Percentiles rank a stretch among this genome's conserved stretches.
These are phyloP conservation scores for Ennomos quercinarius DNA, from an alignment of 2,888 invertebrate genomes.

Conservation along the genomic window DNA sequence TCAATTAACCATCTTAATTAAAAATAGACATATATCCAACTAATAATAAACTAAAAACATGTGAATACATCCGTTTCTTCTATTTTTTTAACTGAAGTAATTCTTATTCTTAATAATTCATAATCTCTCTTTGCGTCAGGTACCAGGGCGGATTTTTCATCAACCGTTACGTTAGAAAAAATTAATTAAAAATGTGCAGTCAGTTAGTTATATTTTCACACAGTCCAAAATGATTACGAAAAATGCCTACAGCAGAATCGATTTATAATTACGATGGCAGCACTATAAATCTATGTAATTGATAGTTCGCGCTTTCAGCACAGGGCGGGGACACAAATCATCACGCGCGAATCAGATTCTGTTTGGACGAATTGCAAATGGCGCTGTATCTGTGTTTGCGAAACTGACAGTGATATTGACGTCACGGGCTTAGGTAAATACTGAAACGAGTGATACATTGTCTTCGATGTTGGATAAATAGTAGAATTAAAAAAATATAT, in stretches of 20 bases:
- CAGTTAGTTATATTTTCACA: neutral
- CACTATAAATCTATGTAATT: conserved; percentile 48
- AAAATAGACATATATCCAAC: too few relatives aligned
- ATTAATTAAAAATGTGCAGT: neutral
- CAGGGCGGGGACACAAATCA: conserved; percentile 53
- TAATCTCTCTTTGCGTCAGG: neutral
- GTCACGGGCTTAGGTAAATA: conserved; percentile 31
- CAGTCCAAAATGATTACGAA: conserved; percentile 20
- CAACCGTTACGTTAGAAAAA: neutral
- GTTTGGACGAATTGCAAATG: conserved; percentile 56
- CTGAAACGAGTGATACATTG: conserved; percentile 3
- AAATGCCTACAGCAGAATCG: conserved; percentile 28
- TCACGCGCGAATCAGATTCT: conserved; percentile 48
- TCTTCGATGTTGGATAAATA: too few relatives aligned
- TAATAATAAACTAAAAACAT: too few relatives aligned
- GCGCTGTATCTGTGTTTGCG: conserved; percentile 47
- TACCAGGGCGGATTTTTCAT: too few relatives aligned
- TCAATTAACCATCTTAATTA: too few relatives aligned
- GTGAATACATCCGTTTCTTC: neutral
- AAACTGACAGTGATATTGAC: conserved; percentile 38
- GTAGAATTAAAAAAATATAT: too few relatives aligned
- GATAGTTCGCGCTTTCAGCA: conserved; percentile 52
- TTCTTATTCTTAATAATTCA: too few relatives aligned
- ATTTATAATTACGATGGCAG: conserved; percentile 29
- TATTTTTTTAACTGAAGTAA: too few relatives aligned